Evolutionary conservation across 2,797 vertebrate genomes (phyloP), one percentile per base, ranked within the genome.

Genomic region (Arrhamphus sclerolepis): DNA sequence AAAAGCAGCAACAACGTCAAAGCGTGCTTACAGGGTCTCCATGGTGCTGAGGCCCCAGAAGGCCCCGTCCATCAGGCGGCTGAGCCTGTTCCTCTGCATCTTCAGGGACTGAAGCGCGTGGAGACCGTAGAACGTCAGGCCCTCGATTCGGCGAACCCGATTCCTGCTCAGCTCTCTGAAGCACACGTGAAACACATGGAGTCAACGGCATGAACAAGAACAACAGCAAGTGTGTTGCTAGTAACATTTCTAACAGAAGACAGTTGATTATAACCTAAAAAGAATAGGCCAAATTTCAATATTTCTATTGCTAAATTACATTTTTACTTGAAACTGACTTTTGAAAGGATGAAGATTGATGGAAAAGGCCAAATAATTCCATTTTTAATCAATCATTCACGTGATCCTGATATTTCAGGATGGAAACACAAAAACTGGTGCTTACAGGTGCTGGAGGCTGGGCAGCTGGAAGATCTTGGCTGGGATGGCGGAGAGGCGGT

Each of bases 1-100:
- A n/a, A n/a, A n/a, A n/a, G n/a, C n/a, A n/a, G n/a, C n/a, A n/a
- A n/a, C n/a, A n/a, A n/a, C n/a, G n/a, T n/a, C n/a, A n/a, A n/a
- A n/a, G n/a, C n/a, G n/a, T n/a, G n/a, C n/a, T 95, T 92, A 99
- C 97, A 99, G 85, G 54, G 95, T 79, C 90, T 98, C 96, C 94
- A 98, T 96, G 87, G 91, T 96, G 91, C 93, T 94, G 74, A 99
- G 92, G 22, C 96, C 97, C 96, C 95, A 98, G 81, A 99, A 98
- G 16, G 97, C 96, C 0, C 97, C 97, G 31, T 98, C 97, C 96
- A 98, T 97, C 61, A 99, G 94, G 46, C 92, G 94, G 0, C 66
- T 90, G 41, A 98, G 87, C 13, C 94, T 91, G 21, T 98, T 98
- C 63, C 94, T 92, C 89, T 98, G 97, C 85, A 99, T 93, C 77